These are phyloP conservation scores for Drosophila ananassae DNA, from an alignment of 1,140 invertebrate genomes.

Conservation along the genomic window DNA sequence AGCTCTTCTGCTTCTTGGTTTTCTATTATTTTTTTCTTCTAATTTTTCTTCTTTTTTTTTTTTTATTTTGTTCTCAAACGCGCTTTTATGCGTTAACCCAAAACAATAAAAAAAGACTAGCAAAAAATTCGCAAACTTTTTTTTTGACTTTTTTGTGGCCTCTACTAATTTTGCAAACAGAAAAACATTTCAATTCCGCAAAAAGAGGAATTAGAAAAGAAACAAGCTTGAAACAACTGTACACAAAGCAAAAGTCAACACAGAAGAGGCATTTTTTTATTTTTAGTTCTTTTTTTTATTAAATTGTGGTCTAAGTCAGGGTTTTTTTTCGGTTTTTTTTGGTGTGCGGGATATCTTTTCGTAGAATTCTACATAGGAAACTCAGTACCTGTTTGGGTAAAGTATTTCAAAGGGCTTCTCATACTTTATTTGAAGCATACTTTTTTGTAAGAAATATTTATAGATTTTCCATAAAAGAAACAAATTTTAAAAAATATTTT, in stretches of 20 bases:
- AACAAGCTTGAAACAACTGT: constrained; percentile 51
- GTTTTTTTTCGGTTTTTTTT: neutral
- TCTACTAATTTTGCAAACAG: constrained; percentile 67
- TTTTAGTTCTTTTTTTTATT: constrained; percentile 7
- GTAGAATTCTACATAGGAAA: neutral
- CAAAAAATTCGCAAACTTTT: constrained; percentile 47
- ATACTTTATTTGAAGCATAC: neutral
- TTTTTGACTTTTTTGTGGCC: constrained; percentile 3
- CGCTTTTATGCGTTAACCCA: constrained; percentile 45
- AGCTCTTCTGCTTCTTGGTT: constrained; percentile 30
- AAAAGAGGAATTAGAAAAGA: constrained; percentile 21
- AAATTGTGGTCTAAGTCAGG: constrained; percentile 22
- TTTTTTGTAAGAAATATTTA: neutral
- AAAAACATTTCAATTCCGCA: constrained; percentile 45
- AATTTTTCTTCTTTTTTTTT: neutral
- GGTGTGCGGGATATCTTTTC: too few relatives aligned
- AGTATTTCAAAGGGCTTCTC: neutral
- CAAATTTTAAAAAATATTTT: too few relatives aligned
- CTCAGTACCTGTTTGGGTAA: neutral
- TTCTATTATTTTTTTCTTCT: constrained; percentile 22
- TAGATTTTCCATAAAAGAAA: too few relatives aligned
- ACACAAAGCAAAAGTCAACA: constrained; percentile 32
- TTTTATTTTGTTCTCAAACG: constrained; percentile 18
- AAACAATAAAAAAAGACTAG: neutral
- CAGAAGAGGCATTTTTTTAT: constrained; percentile 13